Evolutionary conservation across 2,888 invertebrate species (phyloP).

Genomic region (Pseudococcus viburni): DNA sequence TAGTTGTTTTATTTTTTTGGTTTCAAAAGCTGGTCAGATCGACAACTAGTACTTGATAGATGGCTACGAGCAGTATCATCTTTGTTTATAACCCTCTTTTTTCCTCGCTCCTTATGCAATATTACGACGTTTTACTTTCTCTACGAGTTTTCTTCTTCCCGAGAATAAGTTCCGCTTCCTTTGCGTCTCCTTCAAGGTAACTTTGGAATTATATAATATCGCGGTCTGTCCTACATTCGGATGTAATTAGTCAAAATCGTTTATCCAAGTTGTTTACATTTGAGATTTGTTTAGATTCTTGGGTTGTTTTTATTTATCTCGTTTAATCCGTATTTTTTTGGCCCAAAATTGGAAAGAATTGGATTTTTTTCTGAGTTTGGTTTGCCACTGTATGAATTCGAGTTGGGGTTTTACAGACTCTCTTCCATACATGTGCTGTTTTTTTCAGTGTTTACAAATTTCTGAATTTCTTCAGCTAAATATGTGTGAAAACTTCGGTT

Average conservation of each 20-base stretch:
- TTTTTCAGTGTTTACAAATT: too few species aligned
- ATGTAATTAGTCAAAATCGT: conserved; percentile 64
- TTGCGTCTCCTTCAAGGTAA: conserved; percentile 65
- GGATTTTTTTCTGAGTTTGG: neutral
- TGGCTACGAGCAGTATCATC: conserved; percentile 56
- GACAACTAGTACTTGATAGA: conserved; percentile 52
- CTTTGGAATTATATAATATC: conserved; percentile 58
- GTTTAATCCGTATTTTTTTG: neutral
- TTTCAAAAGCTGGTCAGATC: conserved; percentile 59
- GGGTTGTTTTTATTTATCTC: neutral
- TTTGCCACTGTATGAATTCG: neutral
- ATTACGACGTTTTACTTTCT: conserved; percentile 59
- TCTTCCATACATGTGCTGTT: too few species aligned
- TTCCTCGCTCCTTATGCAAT: conserved; percentile 58
- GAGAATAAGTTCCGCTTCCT: conserved; percentile 62
- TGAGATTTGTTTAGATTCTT: neutral
- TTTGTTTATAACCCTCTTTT: conserved; percentile 62
- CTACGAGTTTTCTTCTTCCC: conserved; percentile 61
- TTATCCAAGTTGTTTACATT: conserved; percentile 58
- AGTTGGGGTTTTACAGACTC: too few species aligned
- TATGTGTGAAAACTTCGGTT: too few species aligned
- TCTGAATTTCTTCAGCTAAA: too few species aligned
- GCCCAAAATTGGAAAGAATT: neutral
- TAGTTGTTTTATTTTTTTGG: conserved; percentile 13
- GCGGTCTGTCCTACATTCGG: conserved; percentile 62